phyloP scores from a whole-genome alignment of 2,113 vertebrate species.

The Blennius ocellaris region DNA sequence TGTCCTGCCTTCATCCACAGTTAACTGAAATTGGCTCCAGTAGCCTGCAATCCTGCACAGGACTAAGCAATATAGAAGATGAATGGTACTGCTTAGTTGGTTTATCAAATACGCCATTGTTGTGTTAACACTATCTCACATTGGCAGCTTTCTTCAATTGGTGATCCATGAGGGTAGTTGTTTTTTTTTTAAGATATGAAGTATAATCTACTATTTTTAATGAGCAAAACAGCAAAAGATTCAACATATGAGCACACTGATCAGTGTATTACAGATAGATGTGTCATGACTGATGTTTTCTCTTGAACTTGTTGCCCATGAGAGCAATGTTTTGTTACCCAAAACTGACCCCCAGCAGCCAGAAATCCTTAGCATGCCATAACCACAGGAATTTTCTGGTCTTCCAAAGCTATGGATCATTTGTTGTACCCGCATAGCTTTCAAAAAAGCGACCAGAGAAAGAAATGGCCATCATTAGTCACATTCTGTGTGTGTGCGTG shows the following conservation, averaged over 20 bases:
- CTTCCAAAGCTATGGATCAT: constrained; percentile 30
- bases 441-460: constrained; percentile 12
- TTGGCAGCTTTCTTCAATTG: no score
- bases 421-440: constrained; percentile 25
- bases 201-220: background rate
- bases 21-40: no score
- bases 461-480: constrained; percentile 29
- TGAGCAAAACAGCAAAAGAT: background rate
- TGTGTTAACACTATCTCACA: no score
- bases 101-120: no score
- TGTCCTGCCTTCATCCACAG: no score
- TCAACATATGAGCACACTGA: background rate
- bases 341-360: constrained; percentile 14
- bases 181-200: constrained; percentile 5
- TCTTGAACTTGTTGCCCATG: background rate
- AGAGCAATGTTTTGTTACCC: constrained; percentile 3
- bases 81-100: no score
- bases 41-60: no score
- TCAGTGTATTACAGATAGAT: constrained; percentile 5
- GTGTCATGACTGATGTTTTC: background rate
- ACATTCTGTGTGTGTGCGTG: constrained; percentile 10
- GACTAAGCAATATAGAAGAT: no score
- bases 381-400: constrained; percentile 18
- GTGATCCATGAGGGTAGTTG: no score
- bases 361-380: constrained; percentile 1